A percentile compares a stretch with the other conserved stretches of the same genome.
Evolutionary conservation across 2,888 invertebrate genomes (phyloP).

Genomic region (Pristionchus exspectatus): DNA sequence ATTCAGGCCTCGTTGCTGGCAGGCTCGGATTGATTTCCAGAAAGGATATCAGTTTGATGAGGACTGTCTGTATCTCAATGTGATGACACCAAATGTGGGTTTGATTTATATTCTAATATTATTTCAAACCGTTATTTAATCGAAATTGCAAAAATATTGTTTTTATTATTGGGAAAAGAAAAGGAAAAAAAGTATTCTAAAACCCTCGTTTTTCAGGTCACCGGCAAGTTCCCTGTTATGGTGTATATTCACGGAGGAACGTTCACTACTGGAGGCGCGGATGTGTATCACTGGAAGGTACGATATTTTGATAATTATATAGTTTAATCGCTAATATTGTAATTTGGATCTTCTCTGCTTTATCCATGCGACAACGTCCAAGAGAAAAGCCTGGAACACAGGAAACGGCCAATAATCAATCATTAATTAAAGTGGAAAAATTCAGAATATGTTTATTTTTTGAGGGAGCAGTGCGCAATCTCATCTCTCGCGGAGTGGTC

Average conservation of each 20-base stretch:
- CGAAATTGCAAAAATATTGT: not conserved
- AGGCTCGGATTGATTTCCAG: not conserved
- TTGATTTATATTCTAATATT: no score
- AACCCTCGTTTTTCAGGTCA: no score
- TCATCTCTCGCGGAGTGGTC: constrained; percentile 45
- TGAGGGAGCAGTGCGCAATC: constrained; percentile 6
- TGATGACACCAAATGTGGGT: constrained; percentile 29
- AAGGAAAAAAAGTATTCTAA: no score
- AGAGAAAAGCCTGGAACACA: no score
- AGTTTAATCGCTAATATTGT: no score
- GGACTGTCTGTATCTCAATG: constrained; percentile 51
- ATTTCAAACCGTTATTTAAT: no score
- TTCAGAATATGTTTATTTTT: not conserved
- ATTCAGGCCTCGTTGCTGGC: constrained; percentile 52
- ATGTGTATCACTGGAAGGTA: constrained; percentile 44
- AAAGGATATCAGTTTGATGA: not conserved
- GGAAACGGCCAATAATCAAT: no score
- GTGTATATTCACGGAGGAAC: constrained; percentile 45
- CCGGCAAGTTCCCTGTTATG: constrained; percentile 11
- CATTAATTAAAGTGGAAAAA: no score
- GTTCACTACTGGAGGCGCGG: constrained; percentile 18
- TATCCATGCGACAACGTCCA: no score
- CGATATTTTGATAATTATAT: no score
- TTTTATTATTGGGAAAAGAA: no score
- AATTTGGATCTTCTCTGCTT: no score